Evolutionary conservation across 2,888 invertebrate species (phyloP).

Genomic region (Galerucella calmariensis): DNA sequence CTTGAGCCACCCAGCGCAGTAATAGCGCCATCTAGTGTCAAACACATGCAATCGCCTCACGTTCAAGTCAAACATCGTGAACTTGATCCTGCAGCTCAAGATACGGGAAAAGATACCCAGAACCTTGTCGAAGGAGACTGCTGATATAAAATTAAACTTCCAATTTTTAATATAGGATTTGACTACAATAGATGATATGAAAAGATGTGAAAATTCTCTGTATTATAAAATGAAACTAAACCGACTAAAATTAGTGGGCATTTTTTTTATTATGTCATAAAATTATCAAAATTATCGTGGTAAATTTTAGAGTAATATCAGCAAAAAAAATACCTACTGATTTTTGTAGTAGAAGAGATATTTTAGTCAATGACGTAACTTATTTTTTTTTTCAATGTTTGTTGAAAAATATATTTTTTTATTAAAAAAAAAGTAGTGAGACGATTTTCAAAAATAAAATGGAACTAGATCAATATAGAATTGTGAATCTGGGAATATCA

Average conservation of each 20-base stretch:
- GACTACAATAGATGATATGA: constrained; percentile 52
- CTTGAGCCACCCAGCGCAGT: constrained; percentile 77
- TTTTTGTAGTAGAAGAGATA: constrained; percentile 22
- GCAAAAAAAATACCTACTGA: background rate
- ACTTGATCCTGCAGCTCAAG: constrained; percentile 83
- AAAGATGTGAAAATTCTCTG: constrained; percentile 24
- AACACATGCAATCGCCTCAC: constrained; percentile 81
- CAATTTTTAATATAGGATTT: constrained; percentile 52
- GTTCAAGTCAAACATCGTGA: constrained; percentile 80
- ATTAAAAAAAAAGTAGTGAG: constrained; percentile 47
- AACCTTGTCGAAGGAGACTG: constrained; percentile 90
- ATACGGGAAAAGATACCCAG: constrained; percentile 92
- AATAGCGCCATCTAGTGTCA: constrained; percentile 83
- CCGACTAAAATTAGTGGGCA: background rate
- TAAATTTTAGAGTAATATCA: background rate
- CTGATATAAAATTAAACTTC: constrained; percentile 64
- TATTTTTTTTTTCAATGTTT: constrained; percentile 44
- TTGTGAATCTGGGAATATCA: constrained; percentile 27
- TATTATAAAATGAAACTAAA: constrained; percentile 35
- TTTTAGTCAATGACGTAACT: constrained; percentile 44
- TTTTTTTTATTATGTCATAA: too few relatives aligned
- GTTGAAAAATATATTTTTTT: constrained; percentile 48
- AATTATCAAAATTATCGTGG: background rate
- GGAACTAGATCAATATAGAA: constrained; percentile 22
- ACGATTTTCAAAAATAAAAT: constrained; percentile 14